phyloP scores from a whole-genome alignment of 1,140 invertebrate genomes.

The Charaxes varanes region DNA sequence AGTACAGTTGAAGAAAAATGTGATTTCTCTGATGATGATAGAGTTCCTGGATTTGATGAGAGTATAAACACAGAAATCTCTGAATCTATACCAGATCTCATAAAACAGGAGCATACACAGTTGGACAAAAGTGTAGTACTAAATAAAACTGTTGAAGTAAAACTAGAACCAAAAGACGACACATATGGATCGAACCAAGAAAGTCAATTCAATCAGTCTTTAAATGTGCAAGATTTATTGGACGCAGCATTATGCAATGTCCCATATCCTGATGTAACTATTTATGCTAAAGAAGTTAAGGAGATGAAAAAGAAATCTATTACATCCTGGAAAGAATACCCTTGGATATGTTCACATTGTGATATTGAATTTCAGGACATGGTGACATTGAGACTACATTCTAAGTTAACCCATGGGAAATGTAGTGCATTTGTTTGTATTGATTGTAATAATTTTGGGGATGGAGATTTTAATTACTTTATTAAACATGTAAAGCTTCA shows the following conservation, averaged over 20 bases:
- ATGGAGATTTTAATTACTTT: slow-evolving; percentile 33
- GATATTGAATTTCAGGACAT: slow-evolving; percentile 50
- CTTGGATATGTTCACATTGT: slow-evolving; percentile 50
- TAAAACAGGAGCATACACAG: slow-evolving; percentile 21
- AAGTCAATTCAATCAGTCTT: slow-evolving; percentile 17
- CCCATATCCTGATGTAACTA: slow-evolving; percentile 26
- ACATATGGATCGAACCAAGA: slow-evolving; percentile 5
- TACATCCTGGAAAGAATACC: slow-evolving; percentile 45
- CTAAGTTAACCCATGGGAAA: slow-evolving; percentile 38
- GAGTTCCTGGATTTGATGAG: slow-evolving; percentile 28
- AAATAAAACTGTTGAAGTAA: slow-evolving; percentile 22
- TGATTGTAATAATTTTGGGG: slow-evolving; percentile 38
- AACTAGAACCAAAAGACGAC: slow-evolving; percentile 47
- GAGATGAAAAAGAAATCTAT: slow-evolving; percentile 22
- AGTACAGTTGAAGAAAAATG: no score
- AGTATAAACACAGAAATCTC: slow-evolving; percentile 12
- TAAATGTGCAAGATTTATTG: slow-evolving; percentile 43
- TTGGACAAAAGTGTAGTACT: background rate
- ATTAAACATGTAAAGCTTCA: slow-evolving; percentile 42
- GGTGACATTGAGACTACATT: slow-evolving; percentile 37
- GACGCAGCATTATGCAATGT: slow-evolving; percentile 37
- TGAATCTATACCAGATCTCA: background rate
- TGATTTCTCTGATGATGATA: slow-evolving; percentile 31
- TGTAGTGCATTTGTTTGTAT: slow-evolving; percentile 50
- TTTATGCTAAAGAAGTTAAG: slow-evolving; percentile 39